Evolutionary conservation across 1,140 invertebrate species (phyloP).

Genomic region (Acromyrmex echinatior): DNA sequence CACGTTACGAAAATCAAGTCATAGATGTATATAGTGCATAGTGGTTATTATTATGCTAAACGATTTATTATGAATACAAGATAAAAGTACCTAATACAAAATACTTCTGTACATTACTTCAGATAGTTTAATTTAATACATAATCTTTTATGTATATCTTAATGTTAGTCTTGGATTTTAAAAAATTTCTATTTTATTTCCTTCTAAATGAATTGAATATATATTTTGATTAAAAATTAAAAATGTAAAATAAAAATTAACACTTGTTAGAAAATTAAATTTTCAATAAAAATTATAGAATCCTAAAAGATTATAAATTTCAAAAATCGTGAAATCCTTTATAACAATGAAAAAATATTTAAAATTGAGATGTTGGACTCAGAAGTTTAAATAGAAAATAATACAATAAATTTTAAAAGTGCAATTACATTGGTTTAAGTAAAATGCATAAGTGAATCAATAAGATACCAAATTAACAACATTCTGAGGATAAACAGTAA

Average conservation of each 20-base stretch:
- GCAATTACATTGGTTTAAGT: background rate
- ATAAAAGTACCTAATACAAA: background rate
- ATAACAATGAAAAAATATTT: background rate
- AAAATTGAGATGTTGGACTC: background rate
- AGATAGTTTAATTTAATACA: background rate
- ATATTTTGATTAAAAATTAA: constrained; percentile 1
- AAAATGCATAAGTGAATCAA: background rate
- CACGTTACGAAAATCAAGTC: constrained; percentile 18
- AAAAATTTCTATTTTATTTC: background rate
- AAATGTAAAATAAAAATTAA: background rate
- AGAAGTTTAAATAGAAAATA: constrained; percentile 11
- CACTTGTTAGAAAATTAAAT: background rate
- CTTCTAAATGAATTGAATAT: background rate
- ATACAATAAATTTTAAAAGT: constrained; percentile 2
- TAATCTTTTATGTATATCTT: background rate
- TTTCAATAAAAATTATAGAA: background rate
- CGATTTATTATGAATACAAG: background rate
- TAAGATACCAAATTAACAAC: constrained; percentile 12
- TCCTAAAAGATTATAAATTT: background rate
- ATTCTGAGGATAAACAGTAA: constrained; percentile 8
- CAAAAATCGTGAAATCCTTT: background rate
- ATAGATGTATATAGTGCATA: background rate
- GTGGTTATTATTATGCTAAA: background rate
- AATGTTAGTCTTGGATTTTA: background rate
- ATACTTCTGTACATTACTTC: background rate